These are phyloP conservation scores for Pediacus dermestoides DNA, from an alignment of 2,888 invertebrate genomes.

Conservation along the genomic window DNA sequence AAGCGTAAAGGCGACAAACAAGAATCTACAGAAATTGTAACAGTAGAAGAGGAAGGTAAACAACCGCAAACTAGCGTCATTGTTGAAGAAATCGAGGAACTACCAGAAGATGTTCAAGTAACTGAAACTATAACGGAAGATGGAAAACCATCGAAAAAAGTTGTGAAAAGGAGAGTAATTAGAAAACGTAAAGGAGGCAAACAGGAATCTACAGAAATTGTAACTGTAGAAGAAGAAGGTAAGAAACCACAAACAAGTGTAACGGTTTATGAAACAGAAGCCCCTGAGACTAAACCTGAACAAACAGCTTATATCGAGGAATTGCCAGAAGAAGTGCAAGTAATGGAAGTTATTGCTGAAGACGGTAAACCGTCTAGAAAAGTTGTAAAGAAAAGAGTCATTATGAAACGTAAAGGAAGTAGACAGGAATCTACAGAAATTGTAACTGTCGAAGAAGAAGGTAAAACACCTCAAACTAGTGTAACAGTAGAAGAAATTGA, in stretches of 20 bases:
- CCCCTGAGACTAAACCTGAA: constrained; percentile 36
- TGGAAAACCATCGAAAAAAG: constrained; percentile 32
- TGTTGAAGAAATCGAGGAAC: constrained; percentile 37
- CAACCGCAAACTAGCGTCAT: constrained; percentile 47
- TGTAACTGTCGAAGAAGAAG: constrained; percentile 35
- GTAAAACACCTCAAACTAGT: constrained; percentile 35
- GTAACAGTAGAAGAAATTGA: constrained; percentile 42
- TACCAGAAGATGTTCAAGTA: constrained; percentile 29
- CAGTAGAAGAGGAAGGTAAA: constrained; percentile 49
- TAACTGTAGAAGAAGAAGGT: constrained; percentile 48
- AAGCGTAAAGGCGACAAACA: constrained; percentile 46
- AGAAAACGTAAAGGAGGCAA: constrained; percentile 45
- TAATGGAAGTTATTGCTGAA: constrained; percentile 30
- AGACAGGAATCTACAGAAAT: constrained; percentile 47
- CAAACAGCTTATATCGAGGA: constrained; percentile 37
- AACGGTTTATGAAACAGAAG: constrained; percentile 29
- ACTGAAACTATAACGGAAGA: constrained; percentile 26
- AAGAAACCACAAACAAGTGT: constrained; percentile 35
- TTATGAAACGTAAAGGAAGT: constrained; percentile 46
- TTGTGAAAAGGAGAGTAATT: constrained; percentile 45
- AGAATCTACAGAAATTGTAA: constrained; percentile 45
- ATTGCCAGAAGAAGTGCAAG: constrained; percentile 44
- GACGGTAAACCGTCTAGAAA: constrained; percentile 28
- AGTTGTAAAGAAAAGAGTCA: constrained; percentile 45
- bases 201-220: constrained; percentile 42